These are phyloP conservation scores for Linepithema humile DNA, from an alignment of 1,140 invertebrate genomes.

Conservation along the genomic window DNA sequence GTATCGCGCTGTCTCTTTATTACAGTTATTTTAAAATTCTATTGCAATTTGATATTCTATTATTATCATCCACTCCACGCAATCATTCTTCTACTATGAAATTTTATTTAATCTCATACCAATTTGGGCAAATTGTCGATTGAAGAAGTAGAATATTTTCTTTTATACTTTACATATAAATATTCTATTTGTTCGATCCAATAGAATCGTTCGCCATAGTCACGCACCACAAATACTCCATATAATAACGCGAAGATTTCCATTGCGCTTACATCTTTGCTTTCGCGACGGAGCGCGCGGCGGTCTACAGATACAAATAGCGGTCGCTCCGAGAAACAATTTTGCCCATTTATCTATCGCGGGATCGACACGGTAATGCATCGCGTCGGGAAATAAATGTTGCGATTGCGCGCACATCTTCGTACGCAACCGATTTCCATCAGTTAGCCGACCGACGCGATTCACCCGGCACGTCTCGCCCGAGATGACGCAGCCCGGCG, in stretches of 20 bases:
- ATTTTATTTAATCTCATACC: too few species aligned
- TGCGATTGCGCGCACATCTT: conserved; percentile 5
- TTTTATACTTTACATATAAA: too few species aligned
- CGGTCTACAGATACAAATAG: conserved; percentile 43
- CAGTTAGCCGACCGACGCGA: conserved; percentile 11
- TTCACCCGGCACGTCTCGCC: not conserved
- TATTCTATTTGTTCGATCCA: too few species aligned
- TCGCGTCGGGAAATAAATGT: conserved; percentile 47
- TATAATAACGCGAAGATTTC: not conserved
- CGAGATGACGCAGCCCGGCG: conserved; percentile 2
- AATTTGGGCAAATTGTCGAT: not conserved
- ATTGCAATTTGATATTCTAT: not conserved
- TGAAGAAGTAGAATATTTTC: too few species aligned
- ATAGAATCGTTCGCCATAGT: too few species aligned
- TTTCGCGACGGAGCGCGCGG: not conserved
- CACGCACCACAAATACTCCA: conserved; percentile 8
- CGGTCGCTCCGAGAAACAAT: conserved; percentile 46
- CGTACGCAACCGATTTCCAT: conserved; percentile 46
- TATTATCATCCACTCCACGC: not conserved
- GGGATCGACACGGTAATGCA: conserved; percentile 41
- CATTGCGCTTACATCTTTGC: too few species aligned
- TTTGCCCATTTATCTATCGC: conserved; percentile 30
- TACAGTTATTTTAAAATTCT: not conserved
- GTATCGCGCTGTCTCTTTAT: conserved; percentile 20
- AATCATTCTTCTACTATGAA: too few species aligned